phyloP scores from a whole-genome alignment of 2,797 vertebrate genomes.

The Scarus forsteni region DNA sequence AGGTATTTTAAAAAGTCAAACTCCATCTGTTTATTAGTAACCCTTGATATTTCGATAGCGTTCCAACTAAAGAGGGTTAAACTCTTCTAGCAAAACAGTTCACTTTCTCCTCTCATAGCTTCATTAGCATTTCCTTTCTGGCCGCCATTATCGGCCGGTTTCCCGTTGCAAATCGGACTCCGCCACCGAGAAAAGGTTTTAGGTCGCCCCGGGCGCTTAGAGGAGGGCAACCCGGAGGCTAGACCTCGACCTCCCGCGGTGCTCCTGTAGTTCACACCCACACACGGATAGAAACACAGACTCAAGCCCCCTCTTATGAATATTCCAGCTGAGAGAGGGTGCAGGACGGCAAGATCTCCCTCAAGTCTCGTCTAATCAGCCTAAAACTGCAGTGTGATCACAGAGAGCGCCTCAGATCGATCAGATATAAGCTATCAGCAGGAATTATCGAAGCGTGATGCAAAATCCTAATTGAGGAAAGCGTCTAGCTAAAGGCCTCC shows the following conservation, averaged over 20 bases:
- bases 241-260: slow-evolving; percentile 83
- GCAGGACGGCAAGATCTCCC: slow-evolving; percentile 62
- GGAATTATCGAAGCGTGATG: slow-evolving; percentile 54
- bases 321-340: slow-evolving; percentile 69
- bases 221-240: slow-evolving; percentile 78
- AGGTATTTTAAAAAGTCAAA: no score
- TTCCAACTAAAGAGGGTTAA: no score
- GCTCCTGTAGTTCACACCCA: slow-evolving; percentile 64
- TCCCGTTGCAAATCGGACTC: slow-evolving; percentile 85
- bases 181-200: slow-evolving; percentile 78
- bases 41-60: no score
- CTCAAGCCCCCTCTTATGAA: slow-evolving; percentile 55
- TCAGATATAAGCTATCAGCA: slow-evolving; percentile 55
- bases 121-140: slow-evolving; percentile 87
- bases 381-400: slow-evolving; percentile 67
- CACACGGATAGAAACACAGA: background rate
- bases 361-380: slow-evolving; percentile 68
- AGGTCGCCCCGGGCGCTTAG: slow-evolving; percentile 74
- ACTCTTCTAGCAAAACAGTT: slow-evolving; percentile 33
- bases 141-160: slow-evolving; percentile 80
- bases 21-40: no score
- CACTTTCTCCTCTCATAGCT: slow-evolving; percentile 53
- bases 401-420: slow-evolving; percentile 63
- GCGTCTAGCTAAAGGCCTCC: slow-evolving; percentile 31
- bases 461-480: slow-evolving; percentile 51